Base-by-base conservation (phyloP, 2,888 invertebrate species). In the Yponomeuta plumbellus region DNA sequence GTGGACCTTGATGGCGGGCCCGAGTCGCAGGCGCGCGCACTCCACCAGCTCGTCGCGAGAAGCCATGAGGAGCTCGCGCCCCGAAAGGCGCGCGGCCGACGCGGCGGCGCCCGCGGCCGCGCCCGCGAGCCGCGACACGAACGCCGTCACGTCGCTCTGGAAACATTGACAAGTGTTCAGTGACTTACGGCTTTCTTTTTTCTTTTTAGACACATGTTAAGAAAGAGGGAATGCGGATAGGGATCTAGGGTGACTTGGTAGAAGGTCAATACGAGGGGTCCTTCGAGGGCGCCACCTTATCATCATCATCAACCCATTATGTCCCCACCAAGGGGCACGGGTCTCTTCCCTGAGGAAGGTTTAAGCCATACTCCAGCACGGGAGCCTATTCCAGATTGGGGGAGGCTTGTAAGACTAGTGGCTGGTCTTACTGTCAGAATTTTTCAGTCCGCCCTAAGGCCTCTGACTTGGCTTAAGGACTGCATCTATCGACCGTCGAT, bases 1-100 rank as follows among this genome's bases (percentile, higher is more conserved):
- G 78, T 94, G 95, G 66, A 97, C 91, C 82, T 97, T 97, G 71
- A 97, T 93, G 58, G 97, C 96, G 58, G 97, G 97, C 10, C 97
- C 97, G 68, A 97, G 92, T 79, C 96, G 95, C 69, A 97, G 91
- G 65, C 95, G 93, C 73, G 97, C 91, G 69, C 94, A 87, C 61
- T 94, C 92, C 40, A 95, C 92, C 67, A 98, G 92, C 88, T 98
- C 98, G 71, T 94, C 93, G 88, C 97, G 97, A 65, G 94, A 95
- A 71, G 97, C 90, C 92, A 96, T 94, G 65, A 98, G 85, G 70
- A 98, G 94, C 61, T 97, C 94, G 72, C 96, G 94, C 34, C 98
- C 98, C 80, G 97, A 95, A 73, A 98, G 95, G 20, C 84, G 94
- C 70, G 85, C 86, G 61, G 75, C 77, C 68, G 74, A 75, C 69